These are phyloP conservation scores for Tachypleus tridentatus DNA, from an alignment of 1,140 invertebrate genomes.

Conservation along the genomic window DNA sequence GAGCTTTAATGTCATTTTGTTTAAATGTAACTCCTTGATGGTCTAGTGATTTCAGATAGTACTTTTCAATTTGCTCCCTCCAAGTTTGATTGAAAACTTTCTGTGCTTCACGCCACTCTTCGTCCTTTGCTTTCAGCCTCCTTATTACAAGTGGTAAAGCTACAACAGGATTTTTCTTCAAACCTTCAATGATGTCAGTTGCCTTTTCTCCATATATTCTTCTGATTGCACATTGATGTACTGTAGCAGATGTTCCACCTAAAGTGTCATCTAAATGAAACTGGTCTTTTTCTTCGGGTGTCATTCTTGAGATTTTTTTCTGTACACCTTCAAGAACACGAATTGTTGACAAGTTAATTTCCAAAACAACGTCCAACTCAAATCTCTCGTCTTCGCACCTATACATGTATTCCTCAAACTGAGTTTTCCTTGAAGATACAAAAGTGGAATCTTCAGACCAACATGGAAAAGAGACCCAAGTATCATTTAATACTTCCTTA, in stretches of 20 bases:
- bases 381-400: slow-evolving; percentile 89
- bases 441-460: slow-evolving; percentile 98
- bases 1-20: slow-evolving; percentile 86
- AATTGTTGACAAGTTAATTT: slow-evolving; percentile 87
- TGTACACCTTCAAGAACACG: slow-evolving; percentile 77
- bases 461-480: slow-evolving; percentile 95
- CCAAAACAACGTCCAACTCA: slow-evolving; percentile 88
- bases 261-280: slow-evolving; percentile 83
- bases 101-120: slow-evolving; percentile 94
- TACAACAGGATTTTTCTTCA: slow-evolving; percentile 87
- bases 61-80: slow-evolving; percentile 96
- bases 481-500: slow-evolving; percentile 80
- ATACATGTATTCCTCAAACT: slow-evolving; percentile 95
- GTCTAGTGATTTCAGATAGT: slow-evolving; percentile 92
- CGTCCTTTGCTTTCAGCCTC: slow-evolving; percentile 79
- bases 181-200: slow-evolving; percentile 83
- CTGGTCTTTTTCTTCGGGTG: slow-evolving; percentile 67
- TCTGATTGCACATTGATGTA: slow-evolving; percentile 65
- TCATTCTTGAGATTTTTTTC: slow-evolving; percentile 82
- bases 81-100: slow-evolving; percentile 94
- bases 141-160: slow-evolving; percentile 74
- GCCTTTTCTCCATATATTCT: slow-evolving; percentile 91
- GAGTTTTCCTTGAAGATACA: slow-evolving; percentile 89
- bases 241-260: slow-evolving; percentile 78
- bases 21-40: slow-evolving; percentile 98